A percentile compares a stretch with the other conserved stretches of the same genome.
These are phyloP conservation scores for Pelecanoides urinatrix DNA, from an alignment of 2,113 vertebrate genomes.

Conservation along the genomic window DNA sequence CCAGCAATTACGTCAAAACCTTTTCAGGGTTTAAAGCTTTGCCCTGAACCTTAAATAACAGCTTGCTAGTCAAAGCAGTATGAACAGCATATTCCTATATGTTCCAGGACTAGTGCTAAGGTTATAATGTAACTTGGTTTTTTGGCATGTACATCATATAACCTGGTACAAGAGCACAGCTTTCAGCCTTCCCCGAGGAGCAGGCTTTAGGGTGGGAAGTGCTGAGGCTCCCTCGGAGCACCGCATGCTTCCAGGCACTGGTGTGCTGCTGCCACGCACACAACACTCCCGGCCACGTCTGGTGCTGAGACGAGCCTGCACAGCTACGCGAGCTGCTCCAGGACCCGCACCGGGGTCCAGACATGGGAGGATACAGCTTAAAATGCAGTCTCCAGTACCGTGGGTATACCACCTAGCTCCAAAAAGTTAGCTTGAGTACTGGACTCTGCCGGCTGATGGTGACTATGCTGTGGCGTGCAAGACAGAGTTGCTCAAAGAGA, in stretches of 20 bases:
- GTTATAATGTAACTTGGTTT: neutral
- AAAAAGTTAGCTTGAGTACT: neutral
- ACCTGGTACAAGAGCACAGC: neutral
- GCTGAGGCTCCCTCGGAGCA: neutral
- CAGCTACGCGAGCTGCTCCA: neutral
- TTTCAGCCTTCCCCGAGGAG: neutral
- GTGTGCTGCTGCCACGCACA: neutral
- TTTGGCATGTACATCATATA: neutral
- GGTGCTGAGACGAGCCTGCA: neutral
- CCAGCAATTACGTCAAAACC: neutral
- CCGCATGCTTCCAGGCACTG: fast-evolving
- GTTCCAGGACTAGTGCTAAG: neutral
- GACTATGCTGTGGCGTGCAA: neutral
- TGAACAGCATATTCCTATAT: neutral
- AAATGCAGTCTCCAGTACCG: neutral
- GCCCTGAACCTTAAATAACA: slow-evolving; percentile 18
- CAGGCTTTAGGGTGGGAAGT: neutral
- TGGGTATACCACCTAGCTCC: neutral
- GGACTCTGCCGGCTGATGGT: neutral
- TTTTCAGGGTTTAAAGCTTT: slow-evolving; percentile 6
- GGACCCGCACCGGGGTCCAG: neutral
- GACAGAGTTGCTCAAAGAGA: neutral
- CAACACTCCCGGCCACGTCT: neutral
- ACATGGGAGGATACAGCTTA: neutral
- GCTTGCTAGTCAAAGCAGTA: neutral